Evolutionary conservation across 2,888 invertebrate genomes (phyloP), one percentile per base, ranked within the genome.

Genomic region (Buathra laborator): DNA sequence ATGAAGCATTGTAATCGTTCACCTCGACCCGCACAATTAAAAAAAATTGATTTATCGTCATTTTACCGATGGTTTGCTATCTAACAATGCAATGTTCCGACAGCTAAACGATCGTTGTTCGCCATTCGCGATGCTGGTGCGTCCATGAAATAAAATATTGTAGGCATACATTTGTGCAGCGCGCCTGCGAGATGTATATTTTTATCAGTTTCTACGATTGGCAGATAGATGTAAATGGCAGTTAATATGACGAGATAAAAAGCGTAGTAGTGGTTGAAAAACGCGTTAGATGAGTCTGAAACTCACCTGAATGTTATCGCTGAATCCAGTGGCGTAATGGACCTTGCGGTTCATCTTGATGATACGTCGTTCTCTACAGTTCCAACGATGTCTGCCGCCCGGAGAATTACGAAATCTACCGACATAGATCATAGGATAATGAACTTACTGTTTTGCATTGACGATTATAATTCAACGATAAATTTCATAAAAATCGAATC

Each of bases 221-320:
- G 44, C 48, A 44, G 44, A 12, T 66, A 70, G 10, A 3, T 24
- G 32, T 48, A 29, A 24, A 64, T 44, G 37, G 12, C 46, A 71
- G 12, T 71, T 24, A 64, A 46, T 19, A 24, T 2, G 44, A 59
- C 29, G 64, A 74, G 67, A 14, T n/a, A 62, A 70, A 2, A 5
- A 29, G 14, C 24, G n/a, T 59, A 29, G 53, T 37, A 56, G 44
- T 62, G 14, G 74, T 56, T 66, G 56, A 67, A 48, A 71, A 29
- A 32, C 46, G 32, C 16, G 70, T 67, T n/a, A 46, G 70, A 75
- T 70, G 81, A 74, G 68, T 43, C 46, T 59, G 67, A 72, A 72
- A 71, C 82, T 16, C 51, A 75, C 44, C 75, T 56, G 64, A 76
- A 82, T 71, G 70, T 79, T 85, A 82, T 85, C 85, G 78, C 70